Percentiles rank a stretch among this genome's conserved stretches.
These are phyloP conservation scores for Zygaena filipendulae DNA, from an alignment of 2,888 invertebrate species.

Conservation along the genomic window DNA sequence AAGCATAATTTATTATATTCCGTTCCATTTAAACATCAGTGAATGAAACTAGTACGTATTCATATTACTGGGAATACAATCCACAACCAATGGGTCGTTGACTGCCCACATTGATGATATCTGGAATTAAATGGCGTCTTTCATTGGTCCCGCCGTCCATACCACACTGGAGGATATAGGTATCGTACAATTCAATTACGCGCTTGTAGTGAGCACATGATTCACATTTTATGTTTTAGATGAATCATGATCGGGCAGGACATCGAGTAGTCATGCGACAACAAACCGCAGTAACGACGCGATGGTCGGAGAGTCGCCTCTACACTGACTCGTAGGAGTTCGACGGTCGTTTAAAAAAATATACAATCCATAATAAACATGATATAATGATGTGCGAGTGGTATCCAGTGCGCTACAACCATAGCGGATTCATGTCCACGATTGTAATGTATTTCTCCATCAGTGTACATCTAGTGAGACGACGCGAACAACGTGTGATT, in stretches of 20 bases:
- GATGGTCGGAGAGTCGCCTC: constrained; percentile 31
- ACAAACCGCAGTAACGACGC: constrained; percentile 45
- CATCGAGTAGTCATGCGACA: constrained; percentile 51
- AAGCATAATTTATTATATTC: too few relatives aligned
- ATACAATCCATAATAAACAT: constrained; percentile 61
- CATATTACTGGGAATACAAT: too few relatives aligned
- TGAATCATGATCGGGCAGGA: constrained; percentile 49
- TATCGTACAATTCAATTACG: constrained; percentile 19
- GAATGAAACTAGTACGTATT: too few relatives aligned
- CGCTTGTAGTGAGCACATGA: too few relatives aligned
- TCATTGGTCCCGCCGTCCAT: constrained; percentile 25
- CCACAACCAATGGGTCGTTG: constrained; percentile 38
- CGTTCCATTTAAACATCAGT: too few relatives aligned
- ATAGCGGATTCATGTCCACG: constrained; percentile 56
- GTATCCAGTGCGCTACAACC: constrained; percentile 48
- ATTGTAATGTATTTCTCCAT: constrained; percentile 56
- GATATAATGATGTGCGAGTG: constrained; percentile 62
- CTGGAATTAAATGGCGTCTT: constrained; percentile 38
- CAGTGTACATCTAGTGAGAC: constrained; percentile 60
- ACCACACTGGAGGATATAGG: constrained; percentile 18
- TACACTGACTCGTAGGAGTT: constrained; percentile 28
- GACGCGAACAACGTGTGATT: constrained; percentile 56
- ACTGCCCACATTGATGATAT: constrained; percentile 25
- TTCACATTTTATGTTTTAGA: constrained; percentile 51
- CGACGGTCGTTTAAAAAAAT: constrained; percentile 49